phyloP scores from a whole-genome alignment of 2,888 invertebrate genomes.

The Rhagonycha fulva region DNA sequence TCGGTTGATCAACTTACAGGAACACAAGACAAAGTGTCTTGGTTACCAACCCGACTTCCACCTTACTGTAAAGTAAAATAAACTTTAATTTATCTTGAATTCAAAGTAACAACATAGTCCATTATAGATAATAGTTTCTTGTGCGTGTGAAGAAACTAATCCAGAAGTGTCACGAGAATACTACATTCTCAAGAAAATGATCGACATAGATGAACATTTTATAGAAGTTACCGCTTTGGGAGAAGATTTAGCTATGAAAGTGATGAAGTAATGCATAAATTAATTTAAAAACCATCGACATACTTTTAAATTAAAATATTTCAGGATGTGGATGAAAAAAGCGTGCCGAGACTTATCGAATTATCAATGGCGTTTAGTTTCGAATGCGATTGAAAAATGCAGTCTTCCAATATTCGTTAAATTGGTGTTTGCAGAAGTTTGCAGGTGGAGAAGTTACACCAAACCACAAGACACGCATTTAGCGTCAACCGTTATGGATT shows the following conservation, averaged over 20 bases:
- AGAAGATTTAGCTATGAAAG: conserved; percentile 91
- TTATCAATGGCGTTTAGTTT: conserved; percentile 93
- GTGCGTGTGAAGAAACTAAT: conserved; percentile 85
- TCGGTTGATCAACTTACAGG: conserved; percentile 97
- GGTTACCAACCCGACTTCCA: conserved; percentile 92
- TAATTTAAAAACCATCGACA: background rate
- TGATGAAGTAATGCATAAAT: conserved; percentile 67
- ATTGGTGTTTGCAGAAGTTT: conserved; percentile 95
- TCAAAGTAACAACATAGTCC: background rate
- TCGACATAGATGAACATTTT: conserved; percentile 86
- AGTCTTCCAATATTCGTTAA: conserved; percentile 97
- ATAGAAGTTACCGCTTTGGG: conserved; percentile 89
- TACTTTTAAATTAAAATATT: background rate
- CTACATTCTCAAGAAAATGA: conserved; percentile 82
- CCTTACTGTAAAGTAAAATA: conserved; percentile 77
- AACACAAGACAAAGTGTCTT: conserved; percentile 91
- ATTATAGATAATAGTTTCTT: conserved; percentile 83
- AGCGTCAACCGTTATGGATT: conserved; percentile 94
- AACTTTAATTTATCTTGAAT: background rate
- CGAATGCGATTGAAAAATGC: conserved; percentile 90
- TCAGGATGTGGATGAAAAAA: conserved; percentile 89
- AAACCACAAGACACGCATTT: conserved; percentile 91
- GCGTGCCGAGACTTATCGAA: conserved; percentile 87
- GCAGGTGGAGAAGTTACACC: conserved; percentile 95
- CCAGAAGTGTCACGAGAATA: conserved; percentile 87